These are phyloP conservation scores for Mirza zaza DNA, from an alignment of 2,113 vertebrate genomes.

Conservation along the genomic window DNA sequence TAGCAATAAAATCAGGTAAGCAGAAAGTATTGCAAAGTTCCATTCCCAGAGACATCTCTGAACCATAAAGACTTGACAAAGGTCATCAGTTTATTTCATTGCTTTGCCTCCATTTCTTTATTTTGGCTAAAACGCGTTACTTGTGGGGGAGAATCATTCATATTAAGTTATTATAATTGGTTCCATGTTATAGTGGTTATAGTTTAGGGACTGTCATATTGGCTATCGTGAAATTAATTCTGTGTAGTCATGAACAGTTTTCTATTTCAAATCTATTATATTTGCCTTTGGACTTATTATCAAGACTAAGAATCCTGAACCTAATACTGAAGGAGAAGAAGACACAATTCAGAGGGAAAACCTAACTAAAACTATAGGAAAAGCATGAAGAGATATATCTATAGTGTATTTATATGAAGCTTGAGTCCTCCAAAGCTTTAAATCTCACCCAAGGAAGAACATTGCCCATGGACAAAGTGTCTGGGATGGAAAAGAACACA, in stretches of 20 bases:
- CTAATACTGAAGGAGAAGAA: background rate
- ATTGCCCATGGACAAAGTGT: background rate
- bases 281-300: background rate
- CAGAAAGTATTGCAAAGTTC: background rate
- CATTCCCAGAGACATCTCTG: background rate
- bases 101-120: background rate
- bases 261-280: background rate
- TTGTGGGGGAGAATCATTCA: background rate
- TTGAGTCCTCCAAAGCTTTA: background rate
- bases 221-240: background rate
- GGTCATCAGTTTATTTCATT: background rate
- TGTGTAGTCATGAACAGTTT: background rate
- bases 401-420: background rate
- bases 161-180: background rate
- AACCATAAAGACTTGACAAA: background rate
- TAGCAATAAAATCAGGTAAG: background rate
- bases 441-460: background rate
- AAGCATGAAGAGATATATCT: background rate
- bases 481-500: background rate
- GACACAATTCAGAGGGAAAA: background rate
- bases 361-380: background rate
- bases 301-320: background rate
- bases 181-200: background rate
- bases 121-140: background rate
- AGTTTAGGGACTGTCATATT: background rate